phyloP scores from a whole-genome alignment of 2,113 vertebrate species.

The Artemisiospiza belli region DNA sequence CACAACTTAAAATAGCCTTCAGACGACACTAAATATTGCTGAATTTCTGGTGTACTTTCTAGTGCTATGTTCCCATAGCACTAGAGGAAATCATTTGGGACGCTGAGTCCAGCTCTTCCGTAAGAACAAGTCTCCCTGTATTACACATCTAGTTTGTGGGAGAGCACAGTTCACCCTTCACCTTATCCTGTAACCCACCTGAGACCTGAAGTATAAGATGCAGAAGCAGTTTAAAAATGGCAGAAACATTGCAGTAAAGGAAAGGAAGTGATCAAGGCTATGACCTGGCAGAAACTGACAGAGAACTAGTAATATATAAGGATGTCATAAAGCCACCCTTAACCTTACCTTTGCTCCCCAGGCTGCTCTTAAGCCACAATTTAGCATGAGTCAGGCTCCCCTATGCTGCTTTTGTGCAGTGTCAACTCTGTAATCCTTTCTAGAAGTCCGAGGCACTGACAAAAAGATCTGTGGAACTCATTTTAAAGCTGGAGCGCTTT shows the following conservation, averaged over 20 bases:
- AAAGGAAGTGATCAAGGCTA: neutral
- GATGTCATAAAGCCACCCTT: neutral
- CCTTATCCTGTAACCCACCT: neutral
- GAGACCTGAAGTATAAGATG: neutral
- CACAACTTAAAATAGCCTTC: conserved; percentile 54
- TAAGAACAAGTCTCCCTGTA: neutral
- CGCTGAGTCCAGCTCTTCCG: neutral
- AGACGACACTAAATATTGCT: conserved; percentile 3
- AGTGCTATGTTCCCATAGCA: neutral
- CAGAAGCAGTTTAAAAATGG: neutral
- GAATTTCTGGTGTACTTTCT: neutral
- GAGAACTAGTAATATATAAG: neutral
- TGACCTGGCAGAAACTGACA: neutral
- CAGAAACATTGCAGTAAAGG: neutral
- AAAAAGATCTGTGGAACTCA: neutral
- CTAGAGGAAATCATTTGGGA: neutral
- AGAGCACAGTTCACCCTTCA: neutral
- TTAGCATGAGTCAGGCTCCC: neutral
- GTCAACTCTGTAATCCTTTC: neutral
- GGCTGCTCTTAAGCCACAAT: neutral
- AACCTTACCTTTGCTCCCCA: neutral
- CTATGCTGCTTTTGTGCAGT: neutral
- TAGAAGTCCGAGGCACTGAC: neutral
- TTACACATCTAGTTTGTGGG: neutral
- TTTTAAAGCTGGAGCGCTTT: neutral